These are phyloP conservation scores for Acleris emargana DNA, from an alignment of 2,888 invertebrate genomes.

Conservation along the genomic window DNA sequence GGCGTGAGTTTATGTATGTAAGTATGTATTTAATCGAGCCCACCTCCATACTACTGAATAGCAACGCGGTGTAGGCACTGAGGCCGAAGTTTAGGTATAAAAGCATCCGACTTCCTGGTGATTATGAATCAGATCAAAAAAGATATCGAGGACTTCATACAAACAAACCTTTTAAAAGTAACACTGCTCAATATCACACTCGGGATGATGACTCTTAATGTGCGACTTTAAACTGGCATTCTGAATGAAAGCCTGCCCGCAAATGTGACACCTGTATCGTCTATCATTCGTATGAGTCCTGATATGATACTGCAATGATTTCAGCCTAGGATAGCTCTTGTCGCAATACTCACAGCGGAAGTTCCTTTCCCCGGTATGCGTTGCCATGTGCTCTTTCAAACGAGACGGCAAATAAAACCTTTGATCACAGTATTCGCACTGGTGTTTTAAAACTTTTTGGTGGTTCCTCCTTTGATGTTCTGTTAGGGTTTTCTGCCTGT, in stretches of 20 bases:
- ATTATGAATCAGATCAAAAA: too few relatives aligned
- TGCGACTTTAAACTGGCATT: constrained; percentile 84
- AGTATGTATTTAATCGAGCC: too few relatives aligned
- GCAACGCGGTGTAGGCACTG: too few relatives aligned
- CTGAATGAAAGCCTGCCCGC: constrained; percentile 83
- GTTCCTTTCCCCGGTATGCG: constrained; percentile 82
- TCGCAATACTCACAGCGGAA: constrained; percentile 84
- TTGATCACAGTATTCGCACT: constrained; percentile 82
- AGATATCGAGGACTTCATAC: too few relatives aligned
- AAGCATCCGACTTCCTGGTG: too few relatives aligned
- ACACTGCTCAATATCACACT: constrained; percentile 71
- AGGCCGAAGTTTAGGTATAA: too few relatives aligned
- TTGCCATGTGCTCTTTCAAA: constrained; percentile 78
- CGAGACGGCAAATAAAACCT: constrained; percentile 76
- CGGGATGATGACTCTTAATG: constrained; percentile 82
- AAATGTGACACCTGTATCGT: constrained; percentile 81
- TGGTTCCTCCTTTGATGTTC: constrained; percentile 75
- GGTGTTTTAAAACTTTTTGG: constrained; percentile 75
- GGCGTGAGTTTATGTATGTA: too few relatives aligned
- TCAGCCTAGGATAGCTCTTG: constrained; percentile 84
- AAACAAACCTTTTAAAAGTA: constrained; percentile 51
- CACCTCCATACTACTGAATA: too few relatives aligned
- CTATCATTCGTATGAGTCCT: constrained; percentile 84
- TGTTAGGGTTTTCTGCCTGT: constrained; percentile 70
- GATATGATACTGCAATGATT: constrained; percentile 84